These are phyloP conservation scores for Peribatodes rhomboidaria DNA, from an alignment of 2,888 invertebrate species.

Conservation along the genomic window DNA sequence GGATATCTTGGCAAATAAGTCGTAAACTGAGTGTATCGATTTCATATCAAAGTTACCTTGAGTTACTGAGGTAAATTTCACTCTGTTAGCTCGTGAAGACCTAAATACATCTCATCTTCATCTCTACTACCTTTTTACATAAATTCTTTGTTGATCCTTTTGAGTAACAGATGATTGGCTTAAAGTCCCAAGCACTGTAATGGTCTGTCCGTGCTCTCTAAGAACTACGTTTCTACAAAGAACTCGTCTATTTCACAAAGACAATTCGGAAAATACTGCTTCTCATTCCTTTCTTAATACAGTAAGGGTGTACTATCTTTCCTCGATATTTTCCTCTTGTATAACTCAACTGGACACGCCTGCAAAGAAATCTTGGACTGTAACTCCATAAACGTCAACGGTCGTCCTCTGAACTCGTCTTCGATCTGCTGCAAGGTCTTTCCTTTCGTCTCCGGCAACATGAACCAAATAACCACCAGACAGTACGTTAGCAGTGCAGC, in stretches of 20 bases:
- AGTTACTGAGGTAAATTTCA: slow-evolving; percentile 20
- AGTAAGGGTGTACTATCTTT: slow-evolving; percentile 59
- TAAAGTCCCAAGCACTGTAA: not conserved
- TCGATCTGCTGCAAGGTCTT: slow-evolving; percentile 89
- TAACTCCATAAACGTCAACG: slow-evolving; percentile 58
- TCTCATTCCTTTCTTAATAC: slow-evolving; percentile 42
- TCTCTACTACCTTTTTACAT: not conserved
- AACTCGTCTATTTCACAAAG: not conserved
- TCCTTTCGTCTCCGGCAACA: slow-evolving; percentile 89
- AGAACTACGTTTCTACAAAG: not conserved
- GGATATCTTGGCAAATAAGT: slow-evolving; percentile 19
- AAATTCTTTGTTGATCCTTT: not conserved
- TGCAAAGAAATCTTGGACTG: slow-evolving; percentile 63
- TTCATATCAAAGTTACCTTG: slow-evolving; percentile 11
- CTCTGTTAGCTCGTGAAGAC: slow-evolving; percentile 18
- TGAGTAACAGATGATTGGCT: not conserved
- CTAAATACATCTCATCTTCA: not conserved
- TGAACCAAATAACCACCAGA: slow-evolving; percentile 82
- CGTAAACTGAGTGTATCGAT: slow-evolving; percentile 28
- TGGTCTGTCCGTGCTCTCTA: not conserved
- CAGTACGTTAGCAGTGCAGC: slow-evolving; percentile 80
- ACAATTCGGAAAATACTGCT: not conserved
- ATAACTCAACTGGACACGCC: slow-evolving; percentile 59
- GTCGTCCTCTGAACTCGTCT: slow-evolving; percentile 77
- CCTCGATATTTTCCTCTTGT: slow-evolving; percentile 62